Conservation (phyloP, 2,113 vertebrate species). For the Camelus dromedarius region DNA sequence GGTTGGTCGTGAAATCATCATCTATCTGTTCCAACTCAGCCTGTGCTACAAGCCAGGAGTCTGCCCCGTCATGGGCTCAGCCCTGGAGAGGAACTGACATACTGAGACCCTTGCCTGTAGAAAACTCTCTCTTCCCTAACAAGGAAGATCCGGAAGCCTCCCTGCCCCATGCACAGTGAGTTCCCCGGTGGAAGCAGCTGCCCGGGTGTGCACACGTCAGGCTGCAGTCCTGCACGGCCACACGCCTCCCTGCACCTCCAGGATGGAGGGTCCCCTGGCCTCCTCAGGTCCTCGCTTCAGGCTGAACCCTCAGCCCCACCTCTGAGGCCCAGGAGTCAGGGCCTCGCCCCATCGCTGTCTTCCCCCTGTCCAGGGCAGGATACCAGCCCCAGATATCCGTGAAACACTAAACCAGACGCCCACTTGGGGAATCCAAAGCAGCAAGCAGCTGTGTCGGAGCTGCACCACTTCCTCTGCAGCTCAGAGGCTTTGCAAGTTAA, state of each 20-base stretch:
- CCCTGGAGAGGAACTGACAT: not conserved
- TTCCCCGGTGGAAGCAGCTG: not conserved
- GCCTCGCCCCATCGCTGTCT: rapidly evolving
- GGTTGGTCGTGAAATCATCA: not conserved
- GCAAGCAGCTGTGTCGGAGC: not conserved
- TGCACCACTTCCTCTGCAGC: not conserved
- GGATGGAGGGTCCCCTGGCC: too few species aligned
- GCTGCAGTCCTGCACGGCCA: not conserved
- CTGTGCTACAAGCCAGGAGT: not conserved
- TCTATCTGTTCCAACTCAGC: not conserved
- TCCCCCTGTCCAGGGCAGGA: not conserved
- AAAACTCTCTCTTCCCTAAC: not conserved
- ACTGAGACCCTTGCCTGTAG: not conserved
- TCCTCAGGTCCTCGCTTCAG: not conserved
- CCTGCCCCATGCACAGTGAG: not conserved
- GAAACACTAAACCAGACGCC: too few species aligned
- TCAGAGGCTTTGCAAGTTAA: not conserved
- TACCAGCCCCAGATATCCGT: not conserved
- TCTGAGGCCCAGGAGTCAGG: not conserved
- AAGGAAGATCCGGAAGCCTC: not conserved
- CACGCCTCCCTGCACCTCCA: too few species aligned
- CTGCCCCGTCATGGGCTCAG: not conserved
- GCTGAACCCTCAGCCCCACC: not conserved
- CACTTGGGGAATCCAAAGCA: not conserved
- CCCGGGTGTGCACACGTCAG: rapidly evolving